Conservation (phyloP, 1,140 invertebrate genomes). For the Drosophila azteca region DNA sequence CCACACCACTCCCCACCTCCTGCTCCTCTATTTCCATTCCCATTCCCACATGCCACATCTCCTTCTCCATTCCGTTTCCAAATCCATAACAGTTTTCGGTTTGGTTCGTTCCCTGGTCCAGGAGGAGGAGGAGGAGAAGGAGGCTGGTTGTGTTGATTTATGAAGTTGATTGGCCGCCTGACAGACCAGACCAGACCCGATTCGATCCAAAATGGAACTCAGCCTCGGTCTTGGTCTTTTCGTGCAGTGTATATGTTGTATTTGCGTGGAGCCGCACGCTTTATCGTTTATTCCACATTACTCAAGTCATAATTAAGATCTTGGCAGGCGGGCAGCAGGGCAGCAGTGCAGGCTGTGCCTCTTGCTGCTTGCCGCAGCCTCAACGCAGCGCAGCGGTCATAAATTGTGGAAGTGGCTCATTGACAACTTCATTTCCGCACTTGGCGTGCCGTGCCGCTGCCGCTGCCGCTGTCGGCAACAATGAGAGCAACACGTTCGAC, state of each 20-base stretch:
- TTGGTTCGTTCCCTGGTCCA: not conserved
- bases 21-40: not conserved
- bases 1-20: not conserved
- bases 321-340: constrained; percentile 57
- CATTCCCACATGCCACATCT: not conserved
- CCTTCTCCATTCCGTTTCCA: constrained; percentile 21
- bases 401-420: constrained; percentile 82
- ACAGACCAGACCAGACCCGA: constrained; percentile 28
- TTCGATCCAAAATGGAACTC: constrained; percentile 30
- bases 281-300: constrained; percentile 81
- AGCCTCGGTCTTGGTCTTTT: not conserved
- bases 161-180: constrained; percentile 65
- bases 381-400: constrained; percentile 63
- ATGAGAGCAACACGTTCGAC: constrained; percentile 21
- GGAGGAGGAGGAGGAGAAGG: constrained; percentile 1
- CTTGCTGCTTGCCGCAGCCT: constrained; percentile 43
- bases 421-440: constrained; percentile 82
- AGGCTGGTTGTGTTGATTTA: constrained; percentile 59
- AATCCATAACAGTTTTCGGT: constrained; percentile 17
- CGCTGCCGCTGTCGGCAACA: constrained; percentile 14
- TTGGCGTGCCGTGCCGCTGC: constrained; percentile 38
- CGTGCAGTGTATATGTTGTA: constrained; percentile 56
- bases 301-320: constrained; percentile 82
- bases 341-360: too few relatives aligned
- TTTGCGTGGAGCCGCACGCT: constrained; percentile 72